A percentile compares a stretch with the other conserved stretches of the same genome.
phyloP scores from a whole-genome alignment of 2,888 invertebrate species.

The Eupithecia abbreviata region DNA sequence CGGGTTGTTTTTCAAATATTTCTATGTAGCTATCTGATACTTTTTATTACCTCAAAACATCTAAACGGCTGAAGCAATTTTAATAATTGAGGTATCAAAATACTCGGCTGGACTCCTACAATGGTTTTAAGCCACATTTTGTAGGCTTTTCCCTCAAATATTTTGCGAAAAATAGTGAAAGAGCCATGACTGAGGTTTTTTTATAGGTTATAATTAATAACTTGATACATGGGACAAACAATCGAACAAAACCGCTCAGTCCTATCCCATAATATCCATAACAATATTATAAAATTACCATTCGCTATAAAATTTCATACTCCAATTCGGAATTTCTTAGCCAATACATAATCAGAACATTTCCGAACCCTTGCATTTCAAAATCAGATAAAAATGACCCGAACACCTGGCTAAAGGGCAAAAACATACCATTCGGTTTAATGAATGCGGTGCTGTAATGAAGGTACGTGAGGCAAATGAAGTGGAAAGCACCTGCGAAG shows the following conservation, averaged over 20 bases:
- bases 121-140: no score
- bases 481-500: conserved; percentile 8
- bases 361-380: conserved; percentile 13
- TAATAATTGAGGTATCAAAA: not conserved
- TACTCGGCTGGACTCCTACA: not conserved
- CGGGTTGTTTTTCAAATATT: not conserved
- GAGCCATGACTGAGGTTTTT: not conserved
- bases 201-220: not conserved
- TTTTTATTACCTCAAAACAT: no score
- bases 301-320: not conserved
- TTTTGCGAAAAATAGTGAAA: not conserved
- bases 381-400: conserved; percentile 19
- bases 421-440: conserved; percentile 6
- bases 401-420: conserved; percentile 1
- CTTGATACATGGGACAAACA: not conserved
- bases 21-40: not conserved
- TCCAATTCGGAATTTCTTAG: not conserved
- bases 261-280: not conserved
- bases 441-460: conserved; percentile 23
- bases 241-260: not conserved
- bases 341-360: conserved; percentile 1
- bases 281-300: not conserved
- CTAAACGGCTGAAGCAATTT: not conserved
- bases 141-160: not conserved
- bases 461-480: conserved; percentile 12